A percentile compares a stretch with the other conserved stretches of the same genome.
phyloP scores from a whole-genome alignment of 2,888 invertebrate genomes.

The Crematogaster levior region DNA sequence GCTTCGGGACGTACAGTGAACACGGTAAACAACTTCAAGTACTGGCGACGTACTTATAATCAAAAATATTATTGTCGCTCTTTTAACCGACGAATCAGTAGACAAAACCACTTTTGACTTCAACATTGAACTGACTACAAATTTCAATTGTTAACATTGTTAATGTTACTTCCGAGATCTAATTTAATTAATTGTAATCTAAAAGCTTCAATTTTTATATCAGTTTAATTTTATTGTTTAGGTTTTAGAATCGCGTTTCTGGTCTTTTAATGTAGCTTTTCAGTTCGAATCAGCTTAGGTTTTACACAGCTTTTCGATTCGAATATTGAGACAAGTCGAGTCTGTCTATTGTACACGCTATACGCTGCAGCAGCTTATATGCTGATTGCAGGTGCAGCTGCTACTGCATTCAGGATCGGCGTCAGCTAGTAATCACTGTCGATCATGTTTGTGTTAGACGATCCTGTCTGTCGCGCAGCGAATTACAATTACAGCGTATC shows the following conservation, averaged over 20 bases:
- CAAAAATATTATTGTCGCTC: neutral
- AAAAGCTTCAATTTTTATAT: neutral
- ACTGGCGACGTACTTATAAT: neutral
- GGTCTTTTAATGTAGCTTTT: neutral
- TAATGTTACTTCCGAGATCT: neutral
- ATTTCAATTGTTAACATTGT: neutral
- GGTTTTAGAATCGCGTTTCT: neutral
- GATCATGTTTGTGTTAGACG: slow-evolving; percentile 72
- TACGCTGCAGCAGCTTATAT: slow-evolving; percentile 47
- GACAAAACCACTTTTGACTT: neutral
- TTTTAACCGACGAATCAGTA: neutral
- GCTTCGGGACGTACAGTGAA: slow-evolving; percentile 56
- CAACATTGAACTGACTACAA: neutral
- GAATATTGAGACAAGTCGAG: neutral
- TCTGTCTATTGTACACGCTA: slow-evolving; percentile 39
- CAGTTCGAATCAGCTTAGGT: neutral
- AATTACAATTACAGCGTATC: slow-evolving; percentile 65
- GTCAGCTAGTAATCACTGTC: slow-evolving; percentile 68
- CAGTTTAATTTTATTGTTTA: neutral
- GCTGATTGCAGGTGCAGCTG: slow-evolving; percentile 70
- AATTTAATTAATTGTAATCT: neutral
- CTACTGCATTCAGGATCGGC: slow-evolving; percentile 32
- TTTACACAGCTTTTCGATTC: neutral
- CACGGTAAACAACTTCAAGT: neutral
- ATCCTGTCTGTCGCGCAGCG: slow-evolving; percentile 64